Conservation (phyloP, 1,140 invertebrate species). For the Pararge aegeria region DNA sequence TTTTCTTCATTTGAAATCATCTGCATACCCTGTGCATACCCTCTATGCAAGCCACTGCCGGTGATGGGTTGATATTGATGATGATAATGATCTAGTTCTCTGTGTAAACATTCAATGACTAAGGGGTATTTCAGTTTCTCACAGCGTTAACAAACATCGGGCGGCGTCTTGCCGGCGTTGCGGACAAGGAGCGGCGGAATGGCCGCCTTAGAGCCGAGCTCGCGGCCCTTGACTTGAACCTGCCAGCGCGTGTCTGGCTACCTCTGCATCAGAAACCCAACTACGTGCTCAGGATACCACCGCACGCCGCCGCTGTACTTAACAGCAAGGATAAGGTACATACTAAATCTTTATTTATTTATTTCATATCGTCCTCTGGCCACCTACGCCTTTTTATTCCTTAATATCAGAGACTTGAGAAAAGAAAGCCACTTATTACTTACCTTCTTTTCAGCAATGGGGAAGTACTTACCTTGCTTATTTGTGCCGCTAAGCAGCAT, state of each 20-base stretch:
- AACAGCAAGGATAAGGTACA: constrained; percentile 98
- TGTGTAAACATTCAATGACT: neutral
- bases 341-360: neutral
- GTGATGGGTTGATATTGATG: no score
- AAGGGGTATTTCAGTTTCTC: constrained; percentile 52
- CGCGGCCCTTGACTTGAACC: constrained; percentile 95
- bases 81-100: no score
- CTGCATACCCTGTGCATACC: no score
- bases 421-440: no score
- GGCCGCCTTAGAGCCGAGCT: constrained; percentile 94
- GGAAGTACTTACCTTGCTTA: no score
- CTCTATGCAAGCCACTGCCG: no score
- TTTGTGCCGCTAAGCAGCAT: no score
- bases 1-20: no score
- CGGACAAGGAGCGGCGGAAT: constrained; percentile 97
- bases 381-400: no score
- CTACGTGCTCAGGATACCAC: constrained; percentile 92
- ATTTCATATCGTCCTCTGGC: no score
- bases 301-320: constrained; percentile 95
- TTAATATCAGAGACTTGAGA: no score
- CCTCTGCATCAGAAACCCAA: constrained; percentile 96
- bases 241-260: constrained; percentile 98
- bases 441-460: no score
- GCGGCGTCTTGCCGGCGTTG: constrained; percentile 91
- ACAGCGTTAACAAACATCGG: constrained; percentile 83